phyloP scores from a whole-genome alignment of 2,888 invertebrate species.

The Macroteleia sp. region DNA sequence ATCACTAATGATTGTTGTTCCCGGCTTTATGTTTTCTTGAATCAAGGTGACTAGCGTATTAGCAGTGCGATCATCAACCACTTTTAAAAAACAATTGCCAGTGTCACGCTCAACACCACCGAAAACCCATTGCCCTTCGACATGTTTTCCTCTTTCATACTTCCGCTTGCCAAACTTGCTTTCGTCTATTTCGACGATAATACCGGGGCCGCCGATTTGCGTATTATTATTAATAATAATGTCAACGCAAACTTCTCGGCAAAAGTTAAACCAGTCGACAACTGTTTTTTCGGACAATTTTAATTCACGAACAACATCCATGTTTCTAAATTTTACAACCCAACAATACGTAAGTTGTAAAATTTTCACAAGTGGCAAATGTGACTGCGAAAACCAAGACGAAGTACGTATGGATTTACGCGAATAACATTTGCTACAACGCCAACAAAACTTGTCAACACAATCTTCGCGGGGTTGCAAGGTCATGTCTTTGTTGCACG shows the following conservation, averaged over 20 bases:
- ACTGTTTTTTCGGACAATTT: constrained; percentile 16
- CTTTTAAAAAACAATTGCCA: constrained; percentile 20
- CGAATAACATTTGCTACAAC: no score
- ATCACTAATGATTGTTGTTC: constrained; percentile 41
- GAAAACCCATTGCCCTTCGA: constrained; percentile 41
- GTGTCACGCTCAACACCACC: no score
- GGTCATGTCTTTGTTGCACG: no score
- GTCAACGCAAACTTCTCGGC: constrained; percentile 37
- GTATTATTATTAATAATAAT: neutral
- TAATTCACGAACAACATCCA: neutral
- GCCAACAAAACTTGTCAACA: no score
- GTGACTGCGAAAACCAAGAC: neutral
- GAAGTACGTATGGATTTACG: no score
- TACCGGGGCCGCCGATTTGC: constrained; percentile 8
- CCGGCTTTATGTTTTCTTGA: no score
- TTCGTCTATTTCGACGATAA: constrained; percentile 11
- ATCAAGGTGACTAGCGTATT: neutral
- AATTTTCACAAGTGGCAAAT: neutral
- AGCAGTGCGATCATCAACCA: constrained; percentile 3
- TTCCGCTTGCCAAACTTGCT: constrained; percentile 20
- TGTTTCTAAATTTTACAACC: neutral
- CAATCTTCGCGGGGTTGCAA: no score
- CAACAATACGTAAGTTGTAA: constrained; percentile 1
- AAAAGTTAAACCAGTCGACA: constrained; percentile 44
- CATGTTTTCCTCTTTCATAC: constrained; percentile 20